phyloP scores from a whole-genome alignment of 2,888 invertebrate species.

The Pantelozetes paolii region DNA sequence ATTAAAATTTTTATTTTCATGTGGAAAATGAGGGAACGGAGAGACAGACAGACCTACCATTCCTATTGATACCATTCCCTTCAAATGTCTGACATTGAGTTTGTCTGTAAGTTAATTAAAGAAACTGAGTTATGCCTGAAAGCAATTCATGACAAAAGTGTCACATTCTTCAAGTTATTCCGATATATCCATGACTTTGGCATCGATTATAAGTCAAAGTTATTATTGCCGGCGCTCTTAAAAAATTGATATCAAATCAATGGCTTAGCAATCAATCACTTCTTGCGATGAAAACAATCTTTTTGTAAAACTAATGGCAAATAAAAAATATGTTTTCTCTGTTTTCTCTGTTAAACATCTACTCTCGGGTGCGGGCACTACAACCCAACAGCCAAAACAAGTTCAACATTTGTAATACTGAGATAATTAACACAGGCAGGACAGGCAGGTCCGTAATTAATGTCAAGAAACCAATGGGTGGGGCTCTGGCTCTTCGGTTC shows the following conservation, averaged over 20 bases:
- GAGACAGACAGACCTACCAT: not conserved
- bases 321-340: too few relatives aligned
- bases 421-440: slow-evolving; percentile 27
- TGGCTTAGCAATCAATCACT: slow-evolving; percentile 27
- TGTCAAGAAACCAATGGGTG: slow-evolving; percentile 37
- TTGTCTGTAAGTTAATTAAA: slow-evolving; percentile 10
- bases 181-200: slow-evolving; percentile 3
- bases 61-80: too few relatives aligned
- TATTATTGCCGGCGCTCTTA: slow-evolving; percentile 25
- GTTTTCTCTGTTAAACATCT: not conserved
- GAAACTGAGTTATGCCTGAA: not conserved
- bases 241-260: slow-evolving; percentile 26
- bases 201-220: slow-evolving; percentile 20
- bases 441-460: slow-evolving; percentile 18
- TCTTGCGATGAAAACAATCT: slow-evolving; percentile 30
- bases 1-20: too few relatives aligned
- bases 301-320: slow-evolving; percentile 13
- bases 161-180: slow-evolving; percentile 10
- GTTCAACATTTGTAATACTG: slow-evolving; percentile 32
- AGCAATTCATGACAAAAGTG: slow-evolving; percentile 30
- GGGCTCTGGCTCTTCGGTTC: slow-evolving; percentile 30
- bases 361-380: not conserved
- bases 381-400: slow-evolving; percentile 12
- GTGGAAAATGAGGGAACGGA: not conserved
- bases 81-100: not conserved